Base-by-base conservation (phyloP, 92 coral and sea anemone genomes). In the Actinernus sp. region DNA sequence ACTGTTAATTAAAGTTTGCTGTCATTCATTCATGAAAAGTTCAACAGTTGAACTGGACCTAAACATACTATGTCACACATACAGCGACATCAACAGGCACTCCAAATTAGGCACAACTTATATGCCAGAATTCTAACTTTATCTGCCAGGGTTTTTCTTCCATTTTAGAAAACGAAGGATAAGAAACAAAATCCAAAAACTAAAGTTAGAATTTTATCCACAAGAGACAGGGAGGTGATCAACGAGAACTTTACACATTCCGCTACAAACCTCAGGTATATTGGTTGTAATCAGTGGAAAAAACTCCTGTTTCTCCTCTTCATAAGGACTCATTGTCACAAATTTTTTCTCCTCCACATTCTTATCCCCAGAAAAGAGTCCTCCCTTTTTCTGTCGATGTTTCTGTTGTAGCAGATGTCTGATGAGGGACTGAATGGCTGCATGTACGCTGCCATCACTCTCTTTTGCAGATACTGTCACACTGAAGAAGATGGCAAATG, bases 381-480 rank as follows among this genome's bases (percentile, higher is more conserved):
- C 81, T 44, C 88, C 83, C 65, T 91, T 94, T 54, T 82, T 84
- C 11, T 60, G 63, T 57, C 82, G 85, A 84, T 65, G 55, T 16
- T 68, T 74, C 73, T 87, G 87, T 61, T 91, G 94, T 13, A 94
- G 66, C 55, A 94, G 66, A 55, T 94, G 98, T 57, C 98, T 61
- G 33, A 94, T 68, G 26, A 94, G 92, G 16, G 92, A 78, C 58
- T 94, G 98, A 18, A 94, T 76, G 47, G 98, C 98, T 5, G 97
- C 95, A 72, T 94, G 98, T 10, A 94, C 94, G 29, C 98, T 94
- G 11, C 92, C 93, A 28, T 94, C 98, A 51, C 97, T 88, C 63
- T 90, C 98, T 55, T 94, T 94, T 29, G 98, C 98, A 14, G 98
- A 94, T 26, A 94, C 98, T 29, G 94, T 79, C 7, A 94, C 98